These are phyloP conservation scores for Samia ricini DNA, from an alignment of 1,140 invertebrate species.

Conservation along the genomic window DNA sequence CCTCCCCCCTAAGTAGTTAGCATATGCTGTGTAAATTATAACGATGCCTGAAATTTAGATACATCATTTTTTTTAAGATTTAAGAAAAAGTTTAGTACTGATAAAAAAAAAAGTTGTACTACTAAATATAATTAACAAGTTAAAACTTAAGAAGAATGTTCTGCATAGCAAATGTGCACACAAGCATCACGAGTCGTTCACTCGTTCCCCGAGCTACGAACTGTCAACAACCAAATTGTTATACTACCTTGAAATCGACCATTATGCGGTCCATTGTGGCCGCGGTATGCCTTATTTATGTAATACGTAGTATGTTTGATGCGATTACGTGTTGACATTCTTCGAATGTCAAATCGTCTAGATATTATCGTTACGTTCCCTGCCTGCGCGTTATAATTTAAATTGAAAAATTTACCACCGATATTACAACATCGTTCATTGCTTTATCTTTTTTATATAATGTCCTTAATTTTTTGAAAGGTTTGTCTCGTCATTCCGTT, in stretches of 20 bases:
- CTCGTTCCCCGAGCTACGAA: slow-evolving; percentile 11
- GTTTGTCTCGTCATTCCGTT: too few relatives aligned
- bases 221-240: slow-evolving; percentile 20
- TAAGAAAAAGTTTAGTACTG: too few relatives aligned
- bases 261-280: slow-evolving; percentile 19
- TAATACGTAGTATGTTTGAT: background rate
- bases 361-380: background rate
- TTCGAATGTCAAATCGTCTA: background rate
- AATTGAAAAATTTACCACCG: too few relatives aligned
- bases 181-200: slow-evolving; percentile 7
- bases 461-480: too few relatives aligned
- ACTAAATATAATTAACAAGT: background rate
- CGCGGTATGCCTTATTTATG: background rate
- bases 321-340: background rate
- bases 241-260: slow-evolving; percentile 25
- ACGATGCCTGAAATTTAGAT: too few relatives aligned
- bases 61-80: too few relatives aligned
- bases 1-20: too few relatives aligned
- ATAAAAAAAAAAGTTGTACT: too few relatives aligned
- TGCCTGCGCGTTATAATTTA: background rate
- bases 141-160: background rate
- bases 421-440: too few relatives aligned
- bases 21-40: too few relatives aligned
- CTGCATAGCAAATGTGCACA: background rate
- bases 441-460: too few relatives aligned